These are phyloP conservation scores for Acrobasis repandana DNA, from an alignment of 2,888 invertebrate species.

Conservation along the genomic window DNA sequence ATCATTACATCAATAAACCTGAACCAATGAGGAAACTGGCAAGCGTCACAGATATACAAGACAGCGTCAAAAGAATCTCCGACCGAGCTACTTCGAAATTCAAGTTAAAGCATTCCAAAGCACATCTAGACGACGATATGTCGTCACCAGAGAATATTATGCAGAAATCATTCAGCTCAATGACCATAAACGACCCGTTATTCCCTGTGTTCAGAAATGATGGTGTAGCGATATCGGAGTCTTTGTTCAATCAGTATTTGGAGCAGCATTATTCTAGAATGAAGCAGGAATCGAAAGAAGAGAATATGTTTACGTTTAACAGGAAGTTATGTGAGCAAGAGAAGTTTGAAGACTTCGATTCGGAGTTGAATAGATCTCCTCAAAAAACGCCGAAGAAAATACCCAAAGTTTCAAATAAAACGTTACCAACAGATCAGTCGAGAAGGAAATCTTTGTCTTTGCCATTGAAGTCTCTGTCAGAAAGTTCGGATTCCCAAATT, in stretches of 20 bases:
- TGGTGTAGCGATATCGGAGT: conserved; percentile 87
- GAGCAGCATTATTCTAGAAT: conserved; percentile 85
- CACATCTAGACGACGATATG: conserved; percentile 51
- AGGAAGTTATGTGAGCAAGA: conserved; percentile 65
- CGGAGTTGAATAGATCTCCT: conserved; percentile 67
- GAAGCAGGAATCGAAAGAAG: conserved; percentile 71
- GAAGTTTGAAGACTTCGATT: conserved; percentile 78
- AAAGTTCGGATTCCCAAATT: conserved; percentile 64
- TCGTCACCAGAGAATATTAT: conserved; percentile 58
- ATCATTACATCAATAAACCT: conserved; percentile 77
- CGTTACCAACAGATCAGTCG: conserved; percentile 62
- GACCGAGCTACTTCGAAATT: conserved; percentile 83
- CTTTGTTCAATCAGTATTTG: conserved; percentile 87
- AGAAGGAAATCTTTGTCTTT: conserved; percentile 85
- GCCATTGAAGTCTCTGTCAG: conserved; percentile 87
- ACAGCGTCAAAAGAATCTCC: conserved; percentile 81
- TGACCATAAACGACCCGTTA: conserved; percentile 90
- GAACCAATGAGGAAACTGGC: conserved; percentile 72
- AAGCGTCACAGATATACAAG: conserved; percentile 86
- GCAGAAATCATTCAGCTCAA: conserved; percentile 73
- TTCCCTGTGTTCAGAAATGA: conserved; percentile 90
- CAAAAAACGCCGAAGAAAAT: conserved; percentile 72
- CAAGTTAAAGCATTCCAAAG: conserved; percentile 61
- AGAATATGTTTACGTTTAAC: conserved; percentile 71
- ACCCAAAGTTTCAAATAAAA: conserved; percentile 59